Evolutionary conservation across 2,888 invertebrate genomes (phyloP).

Genomic region (Zaprionus lineosus): DNA sequence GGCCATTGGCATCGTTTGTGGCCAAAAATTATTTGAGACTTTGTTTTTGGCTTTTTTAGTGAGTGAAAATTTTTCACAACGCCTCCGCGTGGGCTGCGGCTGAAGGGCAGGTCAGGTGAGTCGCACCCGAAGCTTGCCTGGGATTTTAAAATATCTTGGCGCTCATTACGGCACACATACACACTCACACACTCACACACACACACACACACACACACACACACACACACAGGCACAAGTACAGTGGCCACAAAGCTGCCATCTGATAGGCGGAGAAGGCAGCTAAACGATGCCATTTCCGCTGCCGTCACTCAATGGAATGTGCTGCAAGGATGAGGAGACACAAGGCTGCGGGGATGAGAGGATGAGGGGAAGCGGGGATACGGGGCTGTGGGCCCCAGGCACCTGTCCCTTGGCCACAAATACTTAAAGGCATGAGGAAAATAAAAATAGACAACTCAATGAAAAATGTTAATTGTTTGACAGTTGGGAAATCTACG

Average conservation of each 20-base stretch:
- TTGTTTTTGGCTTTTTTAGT: slow-evolving; percentile 38
- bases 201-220: background rate
- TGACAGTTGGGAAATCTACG: slow-evolving; percentile 14
- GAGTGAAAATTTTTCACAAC: slow-evolving; percentile 47
- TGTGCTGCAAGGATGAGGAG: slow-evolving; percentile 30
- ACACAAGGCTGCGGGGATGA: too few relatives aligned
- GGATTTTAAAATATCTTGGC: slow-evolving; percentile 51
- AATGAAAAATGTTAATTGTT: slow-evolving; percentile 31
- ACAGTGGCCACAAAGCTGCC: slow-evolving; percentile 41
- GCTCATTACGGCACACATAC: slow-evolving; percentile 38
- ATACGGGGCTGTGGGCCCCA: too few relatives aligned
- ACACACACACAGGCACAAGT: background rate
- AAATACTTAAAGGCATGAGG: background rate
- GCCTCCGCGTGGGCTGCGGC: slow-evolving; percentile 6
- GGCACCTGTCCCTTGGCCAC: too few relatives aligned
- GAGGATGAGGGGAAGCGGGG: too few relatives aligned
- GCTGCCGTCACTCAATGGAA: slow-evolving; percentile 46
- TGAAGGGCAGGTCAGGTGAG: background rate
- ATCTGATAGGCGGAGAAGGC: slow-evolving; percentile 45
- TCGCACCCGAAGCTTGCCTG: slow-evolving; percentile 6
- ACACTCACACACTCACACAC: slow-evolving; percentile 11
- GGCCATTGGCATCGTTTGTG: slow-evolving; percentile 45
- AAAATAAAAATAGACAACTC: slow-evolving; percentile 18
- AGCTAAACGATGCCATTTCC: slow-evolving; percentile 65
- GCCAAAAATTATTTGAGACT: slow-evolving; percentile 58